Evolutionary conservation across 2,113 vertebrate genomes (phyloP), one percentile per base, ranked within the genome.

Genomic region (Pterophyllum scalare): DNA sequence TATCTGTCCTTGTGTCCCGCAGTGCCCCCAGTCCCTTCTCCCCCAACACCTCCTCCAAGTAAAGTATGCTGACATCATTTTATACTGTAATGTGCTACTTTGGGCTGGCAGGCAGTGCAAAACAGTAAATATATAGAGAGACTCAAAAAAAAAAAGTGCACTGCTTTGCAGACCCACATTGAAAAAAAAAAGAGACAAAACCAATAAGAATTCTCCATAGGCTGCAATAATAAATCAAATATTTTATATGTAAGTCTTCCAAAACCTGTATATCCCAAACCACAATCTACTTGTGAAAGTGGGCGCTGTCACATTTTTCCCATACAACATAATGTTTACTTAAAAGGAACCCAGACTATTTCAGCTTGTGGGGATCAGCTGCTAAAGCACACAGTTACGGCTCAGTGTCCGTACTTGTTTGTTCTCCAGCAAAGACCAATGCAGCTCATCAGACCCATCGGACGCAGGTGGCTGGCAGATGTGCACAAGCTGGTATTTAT

Each of bases 161-260:
- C 94, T 96, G 94, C 91, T 93, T 90, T 92, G 94, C 95, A 97
- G 94, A 95, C 96, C 93, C 89, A 89, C 93, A 96, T 97, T 96
- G 96, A 64, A 88, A 70, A 70, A 19, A 70, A 70, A 72, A 46
- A 72, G 31, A 7, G 52, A 72, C 17, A 72, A 54, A 72, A 54
- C 46, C 26, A 72, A 72, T 52, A 72, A 3, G 35, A 67, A 46
- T 67, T 26, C 43, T 26, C 65, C 46, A 52, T n/a, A 72, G 46
- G 26, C 26, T 72, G 19, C 67, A 72, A 54, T 54, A 72, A 20
- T 33, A 33, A 33, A 54, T 54, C 19, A 54, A 52, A 54, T n/a
- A 72, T 31, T 72, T 14, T 49, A 31, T 31, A 54, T 26, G 3
- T 31, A 54, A n/a, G 19, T 14, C 49, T 54, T 72, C 3, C 26